Base-by-base conservation (phyloP, 1,140 invertebrate species). In the Battus philenor region DNA sequence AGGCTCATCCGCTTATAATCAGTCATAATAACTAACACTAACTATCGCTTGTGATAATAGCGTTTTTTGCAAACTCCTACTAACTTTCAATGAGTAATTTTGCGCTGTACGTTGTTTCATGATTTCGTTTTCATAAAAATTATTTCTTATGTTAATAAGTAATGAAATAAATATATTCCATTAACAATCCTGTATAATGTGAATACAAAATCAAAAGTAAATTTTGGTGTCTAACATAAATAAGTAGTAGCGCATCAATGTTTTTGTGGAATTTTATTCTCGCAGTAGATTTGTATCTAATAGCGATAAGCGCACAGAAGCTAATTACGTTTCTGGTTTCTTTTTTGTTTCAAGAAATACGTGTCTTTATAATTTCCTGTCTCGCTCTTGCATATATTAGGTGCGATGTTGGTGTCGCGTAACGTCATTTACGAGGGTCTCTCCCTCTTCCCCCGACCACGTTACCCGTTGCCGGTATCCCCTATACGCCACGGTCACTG, bases 401-500 rank as follows among this genome's bases (percentile, higher is more conserved):
- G 32, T 50, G 16, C 15, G 39, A 32, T 38, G 53, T 44, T 50
- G 46, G 26, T 57, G 51, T 62, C 52, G 54, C 39, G 44, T 44
- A 47, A 47, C 58, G 58, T 61, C 53, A 59, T 49, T 48, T 39
- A 49, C 9, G 31, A 33, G 16, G 20, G 31, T 36, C 44, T 13
- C 12, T 34, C 27, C 48, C 44, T 48, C 39, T 32, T 36, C 47
- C 45, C 44, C 41, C 34, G 16, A 26, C 32, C 44, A 43, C 27
- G 29, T 53, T 34, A 38, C 57, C n/a, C n/a, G n/a, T n/a, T n/a
- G n/a, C n/a, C n/a, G 24, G 39, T 62, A 44, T 53, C 53, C 31
- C 54, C 61, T 47, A 48, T 39, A 44, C 64, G 75, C 70, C 66
- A 77, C 78, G 78, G 78, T 76, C 78, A 74, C 66, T 66, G 78